Evolutionary conservation across 2,888 invertebrate genomes (phyloP), one percentile per base, ranked within the genome.

Genomic region (Noctuana brunneofusca): DNA sequence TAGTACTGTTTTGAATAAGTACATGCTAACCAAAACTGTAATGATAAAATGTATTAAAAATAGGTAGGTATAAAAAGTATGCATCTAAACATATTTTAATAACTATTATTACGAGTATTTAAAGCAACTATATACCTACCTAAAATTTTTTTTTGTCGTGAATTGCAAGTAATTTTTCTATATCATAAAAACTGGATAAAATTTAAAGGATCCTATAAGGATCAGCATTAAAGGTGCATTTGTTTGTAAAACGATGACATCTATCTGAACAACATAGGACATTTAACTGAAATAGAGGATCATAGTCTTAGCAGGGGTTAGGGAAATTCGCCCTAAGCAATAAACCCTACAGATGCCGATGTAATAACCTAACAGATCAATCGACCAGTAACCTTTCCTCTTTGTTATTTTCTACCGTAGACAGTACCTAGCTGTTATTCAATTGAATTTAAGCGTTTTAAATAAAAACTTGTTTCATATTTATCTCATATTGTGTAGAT

Each of bases 261-360:
- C 59, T 56, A 66, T 73, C 62, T 75, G 74, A 75, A 80, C 75
- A 76, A 73, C 64, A 78, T 76, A 73, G 74, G 64, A 65, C 75
- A 78, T 78, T 75, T 71, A 73, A 75, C 64, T 75, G 73, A 75
- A 78, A 80, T 75, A 69, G 78, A 75, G 75, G 69, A 71, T 73
- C 73, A 72, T 69, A 70, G 64, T 70, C 66, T 64, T 71, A 69
- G 74, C 67, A 66, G 74, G 70, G 71, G 67, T 73, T 68, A 75
- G 75, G 77, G 71, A 75, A 74, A 76, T 75, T 75, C 78, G 70
- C 75, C 79, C 80, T 78, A 69, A 70, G 70, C 71, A 68, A 73
- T 75, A 78, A 56, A 75, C 77, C 76, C 75, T 75, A 68, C 72
- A 74, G 75, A 79, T 79, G 73, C 73, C 75, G 72, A 75, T 67